These are phyloP conservation scores for Aspiorhynchus laticeps DNA, from an alignment of 2,113 vertebrate species.

Conservation along the genomic window DNA sequence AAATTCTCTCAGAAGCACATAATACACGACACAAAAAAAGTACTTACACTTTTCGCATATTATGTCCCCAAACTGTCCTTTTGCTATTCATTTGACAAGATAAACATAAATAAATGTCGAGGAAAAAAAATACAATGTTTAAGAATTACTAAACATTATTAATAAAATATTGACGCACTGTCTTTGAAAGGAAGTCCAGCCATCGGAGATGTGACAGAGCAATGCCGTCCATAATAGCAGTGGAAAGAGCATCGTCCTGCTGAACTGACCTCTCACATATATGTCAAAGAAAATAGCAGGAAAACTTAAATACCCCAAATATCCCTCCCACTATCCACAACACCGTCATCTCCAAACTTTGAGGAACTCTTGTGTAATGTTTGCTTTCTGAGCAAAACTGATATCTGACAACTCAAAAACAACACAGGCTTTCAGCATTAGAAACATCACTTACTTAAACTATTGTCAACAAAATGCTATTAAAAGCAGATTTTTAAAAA, in stretches of 20 bases:
- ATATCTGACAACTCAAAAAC: neutral
- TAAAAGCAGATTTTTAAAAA: neutral
- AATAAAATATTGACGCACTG: neutral
- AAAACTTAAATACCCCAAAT: neutral
- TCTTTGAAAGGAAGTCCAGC: neutral
- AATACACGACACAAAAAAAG: too few species aligned
- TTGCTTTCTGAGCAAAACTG: neutral
- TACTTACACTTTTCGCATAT: neutral
- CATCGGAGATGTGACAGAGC: constrained; percentile 2
- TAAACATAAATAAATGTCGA: neutral
- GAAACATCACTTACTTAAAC: neutral
- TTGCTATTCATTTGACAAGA: neutral
- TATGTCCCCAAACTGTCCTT: neutral
- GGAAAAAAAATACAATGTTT: neutral
- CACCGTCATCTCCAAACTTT: neutral
- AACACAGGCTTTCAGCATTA: neutral
- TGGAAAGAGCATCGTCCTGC: constrained; percentile 14
- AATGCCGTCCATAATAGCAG: constrained; percentile 11
- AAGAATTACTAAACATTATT: neutral
- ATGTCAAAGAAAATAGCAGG: neutral
- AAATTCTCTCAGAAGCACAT: neutral
- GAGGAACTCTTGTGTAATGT: constrained; percentile 35
- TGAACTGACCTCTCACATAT: neutral
- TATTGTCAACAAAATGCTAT: neutral
- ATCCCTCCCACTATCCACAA: neutral